Percentiles rank a stretch among this genome's conserved stretches.
Conservation (phyloP, 2,888 invertebrate genomes). For the Rhagium mordax region DNA sequence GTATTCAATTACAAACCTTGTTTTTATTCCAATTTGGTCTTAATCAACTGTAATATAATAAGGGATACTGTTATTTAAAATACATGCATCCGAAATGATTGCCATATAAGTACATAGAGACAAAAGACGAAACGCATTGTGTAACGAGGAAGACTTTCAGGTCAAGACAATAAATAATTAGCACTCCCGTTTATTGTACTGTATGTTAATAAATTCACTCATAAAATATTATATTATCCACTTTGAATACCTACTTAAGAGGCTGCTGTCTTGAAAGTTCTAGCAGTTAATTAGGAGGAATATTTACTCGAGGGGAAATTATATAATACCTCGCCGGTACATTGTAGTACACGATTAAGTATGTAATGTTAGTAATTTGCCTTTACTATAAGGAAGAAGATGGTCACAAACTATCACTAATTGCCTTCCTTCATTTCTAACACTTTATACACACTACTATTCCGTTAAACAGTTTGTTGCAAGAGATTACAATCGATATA, state of each 20-base stretch:
- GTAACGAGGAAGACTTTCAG: slow-evolving; percentile 15
- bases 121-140: slow-evolving; percentile 4
- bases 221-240: background rate
- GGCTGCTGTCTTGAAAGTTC: slow-evolving; percentile 1
- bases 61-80: background rate
- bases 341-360: slow-evolving; percentile 19
- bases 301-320: background rate
- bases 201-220: background rate
- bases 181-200: slow-evolving; percentile 11
- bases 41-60: background rate
- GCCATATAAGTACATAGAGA: no score
- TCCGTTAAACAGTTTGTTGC: background rate
- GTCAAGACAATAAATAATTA: slow-evolving; percentile 15
- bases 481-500: background rate
- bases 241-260: background rate
- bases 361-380: slow-evolving; percentile 10
- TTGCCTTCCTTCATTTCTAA: slow-evolving; percentile 10
- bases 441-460: background rate
- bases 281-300: slow-evolving; percentile 12
- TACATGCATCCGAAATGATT: background rate
- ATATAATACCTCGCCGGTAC: slow-evolving; percentile 12
- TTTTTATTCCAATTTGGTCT: background rate
- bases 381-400: slow-evolving; percentile 15
- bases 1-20: no score
- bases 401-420: background rate